Percentiles rank a stretch among this genome's conserved stretches.
These are phyloP conservation scores for Pseudorasbora parva DNA, from an alignment of 2,113 vertebrate species.

Conservation along the genomic window DNA sequence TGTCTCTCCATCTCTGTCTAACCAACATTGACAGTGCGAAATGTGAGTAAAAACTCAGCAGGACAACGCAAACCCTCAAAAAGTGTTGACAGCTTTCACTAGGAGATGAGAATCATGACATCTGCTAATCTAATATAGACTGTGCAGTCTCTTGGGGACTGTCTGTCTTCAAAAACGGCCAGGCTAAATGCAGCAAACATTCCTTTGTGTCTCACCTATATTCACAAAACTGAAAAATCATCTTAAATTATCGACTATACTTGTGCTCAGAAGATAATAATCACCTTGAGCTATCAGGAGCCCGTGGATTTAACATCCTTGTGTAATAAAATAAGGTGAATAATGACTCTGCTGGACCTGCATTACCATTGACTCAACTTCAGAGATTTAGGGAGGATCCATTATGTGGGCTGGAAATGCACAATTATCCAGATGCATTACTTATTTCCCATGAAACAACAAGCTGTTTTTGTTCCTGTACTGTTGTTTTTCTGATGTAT, in stretches of 20 bases:
- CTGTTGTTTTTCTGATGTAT: neutral
- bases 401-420: slow-evolving; percentile 7
- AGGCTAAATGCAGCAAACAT: slow-evolving; percentile 24
- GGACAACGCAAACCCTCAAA: neutral
- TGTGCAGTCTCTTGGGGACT: slow-evolving; percentile 17
- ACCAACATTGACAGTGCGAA: slow-evolving; percentile 1
- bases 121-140: slow-evolving; percentile 48
- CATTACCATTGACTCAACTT: neutral
- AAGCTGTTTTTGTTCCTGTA: neutral
- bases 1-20: neutral
- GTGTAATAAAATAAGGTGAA: slow-evolving; percentile 2
- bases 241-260: neutral
- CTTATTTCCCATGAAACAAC: too few species aligned
- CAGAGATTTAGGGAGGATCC: neutral
- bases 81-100: neutral
- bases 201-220: neutral
- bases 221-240: neutral
- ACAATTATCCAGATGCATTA: slow-evolving; percentile 27
- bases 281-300: neutral
- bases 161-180: neutral
- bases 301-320: neutral
- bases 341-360: neutral
- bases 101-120: slow-evolving; percentile 35
- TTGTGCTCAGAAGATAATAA: neutral
- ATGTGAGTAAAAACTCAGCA: neutral